Base-by-base conservation (phyloP, 1,140 invertebrate species). In the Cydia pomonella region DNA sequence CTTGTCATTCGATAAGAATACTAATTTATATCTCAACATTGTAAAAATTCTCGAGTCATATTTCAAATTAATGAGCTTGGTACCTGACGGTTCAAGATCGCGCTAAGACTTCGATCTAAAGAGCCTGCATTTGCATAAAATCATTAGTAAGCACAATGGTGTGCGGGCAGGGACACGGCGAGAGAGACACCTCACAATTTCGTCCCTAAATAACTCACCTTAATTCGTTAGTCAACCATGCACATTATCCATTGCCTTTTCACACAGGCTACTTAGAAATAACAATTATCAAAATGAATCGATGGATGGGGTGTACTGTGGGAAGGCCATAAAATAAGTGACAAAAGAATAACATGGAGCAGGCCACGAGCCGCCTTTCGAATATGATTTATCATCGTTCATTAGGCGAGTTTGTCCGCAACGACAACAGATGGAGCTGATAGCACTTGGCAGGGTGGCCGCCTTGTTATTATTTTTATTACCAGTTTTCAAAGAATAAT, bases 331-430 rank as follows among this genome's bases (percentile, higher is more conserved):
- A 73, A 72, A 79, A 80, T 75, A 78, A 74, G 75, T 72, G 75
- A 76, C 81, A 72, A 80, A 82, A 83, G 81, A 87, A 87, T 84
- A 84, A 82, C 84, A 82, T 83, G 84, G 84, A 83, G 79, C 79
- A 81, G 83, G 85, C 83, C 79, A 80, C 84, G 83, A 88, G 88
- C 86, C 87, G 87, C 87, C 86, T 91, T 89, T 92, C 91, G 91
- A 92, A 91, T 92, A 92, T 92, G 91, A 92, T 92, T 92, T 91
- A 92, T 92, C 91, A 92, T 92, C 91, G 89, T 92, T 92, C 91
- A 92, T 92, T 92, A 92, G 89, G 88, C 86, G 89, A 92, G 91
- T 92, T 92, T 92, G 91, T 92, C 91, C 91, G 89, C 89, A 88
- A 82, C 89, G 89, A 92, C 91, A 92, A 92, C 91, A 92, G 91